These are phyloP conservation scores for Anaspis maculata DNA, from an alignment of 2,888 invertebrate species.

Conservation along the genomic window DNA sequence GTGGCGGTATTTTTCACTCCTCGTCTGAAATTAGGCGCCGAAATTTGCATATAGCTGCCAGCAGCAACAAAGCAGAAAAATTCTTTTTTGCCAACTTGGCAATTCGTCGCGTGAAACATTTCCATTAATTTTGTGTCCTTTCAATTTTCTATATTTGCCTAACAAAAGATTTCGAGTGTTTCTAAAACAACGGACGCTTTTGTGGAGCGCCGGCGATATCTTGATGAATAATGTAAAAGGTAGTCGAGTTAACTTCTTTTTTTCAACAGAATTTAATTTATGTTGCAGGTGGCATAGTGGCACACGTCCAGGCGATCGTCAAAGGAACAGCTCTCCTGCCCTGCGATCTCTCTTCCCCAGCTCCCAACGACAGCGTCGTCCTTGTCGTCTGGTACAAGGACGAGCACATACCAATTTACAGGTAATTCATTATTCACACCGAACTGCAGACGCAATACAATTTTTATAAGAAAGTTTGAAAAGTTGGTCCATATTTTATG, in stretches of 20 bases:
- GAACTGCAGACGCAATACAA: slow-evolving; percentile 6
- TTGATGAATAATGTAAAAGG: slow-evolving; percentile 14
- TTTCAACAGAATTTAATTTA: slow-evolving; percentile 19
- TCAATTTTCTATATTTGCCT: slow-evolving; percentile 12
- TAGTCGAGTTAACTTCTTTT: slow-evolving; percentile 5
- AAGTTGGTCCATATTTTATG: slow-evolving; percentile 9
- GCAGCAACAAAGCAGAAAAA: slow-evolving; percentile 1
- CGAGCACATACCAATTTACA: slow-evolving; percentile 78
- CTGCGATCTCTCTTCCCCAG: slow-evolving; percentile 74
- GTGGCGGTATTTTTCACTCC: too few species aligned
- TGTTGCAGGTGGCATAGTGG: slow-evolving; percentile 36
- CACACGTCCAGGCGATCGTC: slow-evolving; percentile 61
- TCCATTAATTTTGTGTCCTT: slow-evolving; percentile 12
- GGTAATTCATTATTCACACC: slow-evolving; percentile 47
- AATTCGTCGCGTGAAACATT: slow-evolving; percentile 9
- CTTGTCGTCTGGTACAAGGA: slow-evolving; percentile 89
- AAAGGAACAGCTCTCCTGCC: slow-evolving; percentile 74
- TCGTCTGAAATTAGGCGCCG: too few species aligned
- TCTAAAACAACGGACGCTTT: slow-evolving; percentile 9
- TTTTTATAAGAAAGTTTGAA: slow-evolving; percentile 10
- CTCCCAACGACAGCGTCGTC: slow-evolving; percentile 69
- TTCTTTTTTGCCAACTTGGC: slow-evolving; percentile 4
- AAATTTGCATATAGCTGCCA: slow-evolving; percentile 2
- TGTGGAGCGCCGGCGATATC: slow-evolving; percentile 7
- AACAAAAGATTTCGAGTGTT: slow-evolving; percentile 12